Evolutionary conservation across 2,888 invertebrate species (phyloP), one percentile per base, ranked within the genome.

Genomic region (Gortyna flavago): DNA sequence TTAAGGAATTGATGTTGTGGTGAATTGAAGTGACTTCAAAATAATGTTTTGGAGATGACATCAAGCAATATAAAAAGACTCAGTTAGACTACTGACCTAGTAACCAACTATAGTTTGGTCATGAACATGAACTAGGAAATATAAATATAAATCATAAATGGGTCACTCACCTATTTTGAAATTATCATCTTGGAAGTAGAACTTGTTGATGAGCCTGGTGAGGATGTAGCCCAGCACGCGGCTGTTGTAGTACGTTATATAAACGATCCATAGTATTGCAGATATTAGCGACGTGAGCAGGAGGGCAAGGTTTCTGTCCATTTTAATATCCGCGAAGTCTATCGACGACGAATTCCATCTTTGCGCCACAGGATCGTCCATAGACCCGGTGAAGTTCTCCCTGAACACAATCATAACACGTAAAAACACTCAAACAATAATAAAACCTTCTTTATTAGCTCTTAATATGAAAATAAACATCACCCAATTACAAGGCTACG

Each of bases 201-300:
- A 98, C 92, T 98, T 97, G 96, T 99, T 99, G 74, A 98, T 97
- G 76, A 99, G 97, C 93, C 98, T 98, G 16, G 99, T 99, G 75
- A 99, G 97, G 90, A 99, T 97, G 92, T 98, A 98, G 48, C 99
- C 99, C 87, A 99, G 97, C 7, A 99, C 97, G 83, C 99, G 97
- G 74, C 99, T 99, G 95, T 99, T 99, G 96, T 99, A 99, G 95
- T 99, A 99, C 0, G 98, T 98, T 90, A 99, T 98, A 95, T 99
- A 99, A 87, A 99, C 98, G 72, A 99, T 97, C 99, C 99, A 99
- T 61, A 98, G 97, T 92, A 99, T 98, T 38, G 98, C 98, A 82
- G 98, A 98, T 88, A 98, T 97, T 71, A 99, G 97, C 79, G 99
- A 99, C 89, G 98, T 98, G 41, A 99, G 97, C 86, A 99, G 97